Evolutionary conservation across 2,888 invertebrate species (phyloP), one percentile per base, ranked within the genome.

Genomic region (Druceiella hillmani): DNA sequence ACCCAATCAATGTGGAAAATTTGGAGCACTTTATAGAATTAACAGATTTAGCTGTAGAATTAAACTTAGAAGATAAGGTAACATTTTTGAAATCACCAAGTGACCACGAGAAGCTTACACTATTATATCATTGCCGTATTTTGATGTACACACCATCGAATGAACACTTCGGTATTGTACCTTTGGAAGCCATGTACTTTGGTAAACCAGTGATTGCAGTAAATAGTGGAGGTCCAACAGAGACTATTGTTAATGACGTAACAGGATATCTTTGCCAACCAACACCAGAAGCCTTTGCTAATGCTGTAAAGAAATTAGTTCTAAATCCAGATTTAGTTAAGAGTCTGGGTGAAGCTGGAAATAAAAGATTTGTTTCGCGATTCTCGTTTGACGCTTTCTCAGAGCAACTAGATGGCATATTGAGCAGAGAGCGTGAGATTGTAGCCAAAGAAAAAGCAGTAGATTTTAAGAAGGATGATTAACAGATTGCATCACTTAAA

Each of bases 91-190:
- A 85, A 50, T 97, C 97, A 1, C 90, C 94, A 1, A 81, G 80
- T 32, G 95, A 98, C 57, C 63, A 74, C 25, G 77, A 84, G 37
- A 99, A 99, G 65, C 75, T 87, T 4, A 78, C 83, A 9, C 65
- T 99, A 12, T 68, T 99, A n/a, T 67, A 76, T 20, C 66, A 79
- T 38, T 84, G 88, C 50, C 76, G 80, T 36, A 85, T 88, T 46
- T 66, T 99, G 12, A 57, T 99, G 13, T 99, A 99, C 57, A 99
- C 99, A 4, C 99, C 99, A 2, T 81, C 85, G 2, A 88, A 89
- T 58, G 99, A 99, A 62, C 99, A 99, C 67, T 99, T 99, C 71
- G 99, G 99, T 3, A 99, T 99, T 53, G 99, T 99, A 5, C 99
- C 99, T 0, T 70, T 99, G 36, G 99, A 99, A 72, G 95, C 97